Percentiles rank a stretch among this genome's conserved stretches.
Conservation (phyloP, 2,888 invertebrate species). For the Cybosia mesomella region DNA sequence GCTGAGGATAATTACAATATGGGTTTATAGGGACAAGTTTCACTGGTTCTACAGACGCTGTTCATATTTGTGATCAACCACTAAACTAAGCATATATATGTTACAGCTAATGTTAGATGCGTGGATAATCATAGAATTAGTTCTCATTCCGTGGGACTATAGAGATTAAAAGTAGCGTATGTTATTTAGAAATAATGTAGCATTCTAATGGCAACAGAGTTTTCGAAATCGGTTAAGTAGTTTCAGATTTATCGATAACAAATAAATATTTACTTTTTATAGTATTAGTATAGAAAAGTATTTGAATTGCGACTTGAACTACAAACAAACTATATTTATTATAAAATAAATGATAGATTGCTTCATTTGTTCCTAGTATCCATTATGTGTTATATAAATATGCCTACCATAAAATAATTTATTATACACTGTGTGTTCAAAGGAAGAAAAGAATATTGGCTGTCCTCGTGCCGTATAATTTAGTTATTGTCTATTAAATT, state of each 20-base stretch:
- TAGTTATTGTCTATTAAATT: constrained; percentile 9
- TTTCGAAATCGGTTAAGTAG: too few relatives aligned
- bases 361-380: not conserved
- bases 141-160: too few relatives aligned
- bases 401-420: not conserved
- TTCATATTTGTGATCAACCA: not conserved
- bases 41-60: not conserved
- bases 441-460: not conserved
- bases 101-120: too few relatives aligned
- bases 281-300: too few relatives aligned
- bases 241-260: too few relatives aligned
- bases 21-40: not conserved
- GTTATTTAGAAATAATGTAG: too few relatives aligned
- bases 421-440: not conserved
- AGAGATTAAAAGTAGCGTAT: too few relatives aligned
- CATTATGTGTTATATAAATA: not conserved
- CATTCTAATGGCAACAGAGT: too few relatives aligned
- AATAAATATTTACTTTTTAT: too few relatives aligned
- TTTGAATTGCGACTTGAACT: too few relatives aligned
- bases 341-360: not conserved
- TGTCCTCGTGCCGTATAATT: not conserved
- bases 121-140: too few relatives aligned
- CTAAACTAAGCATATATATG: not conserved
- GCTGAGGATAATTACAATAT: not conserved
- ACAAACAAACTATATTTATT: too few relatives aligned